Evolutionary conservation across 2,888 invertebrate genomes (phyloP), one percentile per base, ranked within the genome.

Genomic region (Seira sanloemensis): DNA sequence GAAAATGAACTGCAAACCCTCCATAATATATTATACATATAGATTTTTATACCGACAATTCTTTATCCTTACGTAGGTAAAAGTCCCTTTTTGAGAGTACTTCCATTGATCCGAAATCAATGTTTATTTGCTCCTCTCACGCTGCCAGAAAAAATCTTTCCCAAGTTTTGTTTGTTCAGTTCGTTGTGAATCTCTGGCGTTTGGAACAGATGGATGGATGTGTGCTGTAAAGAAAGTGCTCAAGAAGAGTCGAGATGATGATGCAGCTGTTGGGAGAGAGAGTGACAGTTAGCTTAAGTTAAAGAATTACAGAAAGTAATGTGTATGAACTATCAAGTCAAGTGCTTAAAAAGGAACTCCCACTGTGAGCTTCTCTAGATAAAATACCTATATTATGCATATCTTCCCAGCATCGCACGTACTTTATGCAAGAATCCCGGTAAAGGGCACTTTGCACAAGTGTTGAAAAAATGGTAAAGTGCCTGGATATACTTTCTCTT

Each of bases 301-400:
- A 62, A 62, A 21, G 23, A 62, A 62, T 23, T 23, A 21, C 2
- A 9, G 21, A 19, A 62, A 62, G 21, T 62, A 62, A 62, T 62
- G 62, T 62, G 2, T 9, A 9, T 5, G 62, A 62, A 62, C 62
- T 7, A 62, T 62, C 62, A 62, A 62, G 62, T 62, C 21, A 21
- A 62, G 62, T 62, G 62, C 16, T 62, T 62, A 62, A 62, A 50
- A n/a, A 62, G 62, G 62, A 62, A 62, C 62, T 62, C n/a, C n/a
- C n/a, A 23, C 62, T 62, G 62, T 23, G 62, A 62, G 62, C 23
- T 23, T 62, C 62, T 62, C 62, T 21, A 62, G 12, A 62, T 62
- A 23, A 62, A 62, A 21, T 62, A 62, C n/a, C n/a, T n/a, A n/a
- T n/a, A n/a, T n/a, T 62, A 62, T 21, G 12, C 23, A 62, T 62